These are phyloP conservation scores for Drosophila subsilvestris DNA, from an alignment of 2,888 invertebrate genomes.

Conservation along the genomic window DNA sequence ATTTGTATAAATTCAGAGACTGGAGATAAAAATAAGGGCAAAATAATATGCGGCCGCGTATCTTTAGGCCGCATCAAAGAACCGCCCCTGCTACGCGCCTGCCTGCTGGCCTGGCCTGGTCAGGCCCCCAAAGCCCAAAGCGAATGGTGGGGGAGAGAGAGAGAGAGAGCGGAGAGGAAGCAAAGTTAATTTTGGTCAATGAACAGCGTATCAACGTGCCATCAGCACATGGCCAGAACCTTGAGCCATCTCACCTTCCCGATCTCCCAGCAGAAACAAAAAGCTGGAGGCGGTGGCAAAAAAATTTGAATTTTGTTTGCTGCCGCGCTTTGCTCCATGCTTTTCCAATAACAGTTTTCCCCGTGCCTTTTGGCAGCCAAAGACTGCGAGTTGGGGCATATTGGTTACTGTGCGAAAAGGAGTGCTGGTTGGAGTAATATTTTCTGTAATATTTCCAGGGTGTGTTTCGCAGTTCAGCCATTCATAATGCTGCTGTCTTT, in stretches of 20 bases:
- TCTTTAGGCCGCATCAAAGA: constrained; percentile 48
- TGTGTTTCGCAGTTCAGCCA: neutral
- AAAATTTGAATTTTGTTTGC: constrained; percentile 66
- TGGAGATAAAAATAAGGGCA: constrained; percentile 42
- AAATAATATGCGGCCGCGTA: constrained; percentile 46
- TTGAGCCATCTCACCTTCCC: constrained; percentile 6
- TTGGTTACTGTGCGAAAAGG: neutral
- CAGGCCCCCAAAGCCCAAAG: neutral
- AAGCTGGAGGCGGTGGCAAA: constrained; percentile 34
- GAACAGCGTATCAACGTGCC: constrained; percentile 72
- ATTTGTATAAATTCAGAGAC: constrained; percentile 65
- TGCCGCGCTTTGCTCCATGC: constrained; percentile 38
- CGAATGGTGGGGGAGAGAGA: neutral
- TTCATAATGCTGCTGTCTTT: too few relatives aligned
- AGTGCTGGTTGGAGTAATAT: neutral
- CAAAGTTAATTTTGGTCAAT: constrained; percentile 77
- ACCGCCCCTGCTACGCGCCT: constrained; percentile 3
- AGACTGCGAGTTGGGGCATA: constrained; percentile 1
- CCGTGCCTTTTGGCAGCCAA: neutral
- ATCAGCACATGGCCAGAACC: constrained; percentile 61
- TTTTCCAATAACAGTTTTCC: constrained; percentile 51
- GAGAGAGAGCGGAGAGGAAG: constrained; percentile 3
- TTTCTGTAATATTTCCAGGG: neutral
- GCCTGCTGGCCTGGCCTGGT: neutral
- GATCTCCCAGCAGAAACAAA: neutral